Evolutionary conservation across 2,888 invertebrate genomes (phyloP), one percentile per base, ranked within the genome.

Genomic region (Leucania comma): DNA sequence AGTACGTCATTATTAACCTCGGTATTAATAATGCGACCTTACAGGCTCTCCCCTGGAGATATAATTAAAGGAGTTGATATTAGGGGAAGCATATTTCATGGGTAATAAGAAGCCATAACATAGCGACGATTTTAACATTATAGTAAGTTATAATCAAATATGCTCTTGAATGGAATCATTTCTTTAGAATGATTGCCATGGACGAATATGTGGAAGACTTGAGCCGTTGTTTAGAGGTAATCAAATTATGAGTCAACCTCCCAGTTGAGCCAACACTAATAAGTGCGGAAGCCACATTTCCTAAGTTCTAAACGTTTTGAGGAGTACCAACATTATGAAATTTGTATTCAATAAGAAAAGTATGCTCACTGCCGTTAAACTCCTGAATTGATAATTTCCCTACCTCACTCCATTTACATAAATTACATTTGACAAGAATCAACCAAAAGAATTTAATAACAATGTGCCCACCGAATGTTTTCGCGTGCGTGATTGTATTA

Each of bases 21-120:
- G 50, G 71, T 79, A 81, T 82, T 82, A 79, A 82, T 78, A 75
- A 68, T 62, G 54, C 38, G 68, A 70, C 56, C 59, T 68, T 56
- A 24, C 56, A 67, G 53, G n/a, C 59, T 67, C 68, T 50, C 63
- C 60, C 66, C 60, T 71, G 67, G 66, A 64, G 62, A 60, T 74
- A 56, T 78, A 78, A 73, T 82, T 78, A 80, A 73, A 78, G 68
- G 78, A 63, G 62, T 69, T 68, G 20, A 50, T 57, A 53, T 57
- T 53, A 70, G 53, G 46, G 48, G 60, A 46, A 46, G n/a, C 63
- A 64, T 67, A 71, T 61, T 77, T 71, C 59, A 70, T 64, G 54
- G 29, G 32, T 51, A 54, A 54, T 29, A 68, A 26, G 35, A 46
- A 22, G 50, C 17, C 24, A 71, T 38, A 60, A 32, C 38, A 29